Conservation (phyloP, 2,888 invertebrate genomes). For the Euspilapteryx auroguttella region DNA sequence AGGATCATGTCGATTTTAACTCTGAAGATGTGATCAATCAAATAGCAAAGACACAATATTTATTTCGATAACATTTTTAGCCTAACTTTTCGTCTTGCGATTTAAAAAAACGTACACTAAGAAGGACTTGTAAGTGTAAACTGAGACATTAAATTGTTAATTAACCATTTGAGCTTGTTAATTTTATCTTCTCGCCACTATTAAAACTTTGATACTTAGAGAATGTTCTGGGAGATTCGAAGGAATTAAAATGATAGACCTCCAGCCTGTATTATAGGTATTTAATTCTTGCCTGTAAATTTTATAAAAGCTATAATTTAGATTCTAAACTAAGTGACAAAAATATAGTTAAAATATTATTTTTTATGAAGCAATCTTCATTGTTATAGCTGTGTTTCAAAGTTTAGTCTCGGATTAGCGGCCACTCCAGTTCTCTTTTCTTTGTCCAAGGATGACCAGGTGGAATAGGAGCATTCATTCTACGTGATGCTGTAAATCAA, state of each 20-base stretch:
- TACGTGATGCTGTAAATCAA: conserved; percentile 25
- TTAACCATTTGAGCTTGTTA: conserved; percentile 1
- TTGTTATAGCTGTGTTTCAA: no score
- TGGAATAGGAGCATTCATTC: conserved; percentile 17
- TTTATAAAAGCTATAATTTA: no score
- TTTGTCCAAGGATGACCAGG: conserved; percentile 32
- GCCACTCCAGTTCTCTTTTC: conserved; percentile 19
- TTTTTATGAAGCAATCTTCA: no score
- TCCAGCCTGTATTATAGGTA: no score
- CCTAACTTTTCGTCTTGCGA: not conserved
- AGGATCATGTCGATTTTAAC: no score
- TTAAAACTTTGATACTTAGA: not conserved
- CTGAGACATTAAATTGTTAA: not conserved
- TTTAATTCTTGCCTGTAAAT: no score
- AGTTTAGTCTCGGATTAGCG: no score
- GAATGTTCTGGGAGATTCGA: not conserved
- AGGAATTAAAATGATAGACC: not conserved
- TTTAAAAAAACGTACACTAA: conserved; percentile 1
- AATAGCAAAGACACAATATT: no score
- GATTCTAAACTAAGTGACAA: no score
- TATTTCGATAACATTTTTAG: not conserved
- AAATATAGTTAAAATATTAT: no score
- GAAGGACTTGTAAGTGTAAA: conserved; percentile 1
- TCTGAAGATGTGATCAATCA: no score
- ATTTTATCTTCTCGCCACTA: not conserved